These are phyloP conservation scores for Drosophila rellima DNA, from an alignment of 2,888 invertebrate genomes.

Conservation along the genomic window DNA sequence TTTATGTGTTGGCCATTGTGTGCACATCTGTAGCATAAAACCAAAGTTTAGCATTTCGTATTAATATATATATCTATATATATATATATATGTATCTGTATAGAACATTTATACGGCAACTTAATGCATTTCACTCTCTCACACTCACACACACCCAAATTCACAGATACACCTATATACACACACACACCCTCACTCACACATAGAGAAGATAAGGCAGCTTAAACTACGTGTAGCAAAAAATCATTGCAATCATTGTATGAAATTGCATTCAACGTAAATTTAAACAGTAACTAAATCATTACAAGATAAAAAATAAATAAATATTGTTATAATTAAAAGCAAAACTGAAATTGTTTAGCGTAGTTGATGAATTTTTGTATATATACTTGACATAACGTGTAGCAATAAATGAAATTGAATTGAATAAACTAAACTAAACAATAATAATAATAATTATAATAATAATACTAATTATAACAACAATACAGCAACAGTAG, in stretches of 20 bases:
- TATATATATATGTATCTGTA: constrained; percentile 68
- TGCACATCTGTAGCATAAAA: constrained; percentile 81
- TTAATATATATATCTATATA: constrained; percentile 51
- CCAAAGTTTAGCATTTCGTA: constrained; percentile 82
- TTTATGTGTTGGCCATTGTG: constrained; percentile 78
- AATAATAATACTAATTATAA: constrained; percentile 1
- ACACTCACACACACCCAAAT: constrained; percentile 28
- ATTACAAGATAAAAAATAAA: constrained; percentile 45
- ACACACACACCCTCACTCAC: constrained; percentile 25
- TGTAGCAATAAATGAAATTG: constrained; percentile 75
- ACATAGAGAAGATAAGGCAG: constrained; percentile 57
- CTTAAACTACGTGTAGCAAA: constrained; percentile 49
- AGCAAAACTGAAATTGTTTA: constrained; percentile 79
- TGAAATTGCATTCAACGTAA: constrained; percentile 77
- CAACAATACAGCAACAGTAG: constrained; percentile 31
- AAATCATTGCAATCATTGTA: constrained; percentile 73
- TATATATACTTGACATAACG: constrained; percentile 75
- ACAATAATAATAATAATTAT: constrained; percentile 36
- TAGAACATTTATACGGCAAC: constrained; percentile 69
- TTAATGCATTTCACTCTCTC: constrained; percentile 63
- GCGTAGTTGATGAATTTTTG: constrained; percentile 83
- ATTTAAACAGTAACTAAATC: constrained; percentile 55
- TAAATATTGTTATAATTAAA: constrained; percentile 75
- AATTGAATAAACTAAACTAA: constrained; percentile 54
- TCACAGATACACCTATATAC: constrained; percentile 39